These are phyloP conservation scores for Papilio aristodemus DNA, from an alignment of 1,140 invertebrate species.

Conservation along the genomic window DNA sequence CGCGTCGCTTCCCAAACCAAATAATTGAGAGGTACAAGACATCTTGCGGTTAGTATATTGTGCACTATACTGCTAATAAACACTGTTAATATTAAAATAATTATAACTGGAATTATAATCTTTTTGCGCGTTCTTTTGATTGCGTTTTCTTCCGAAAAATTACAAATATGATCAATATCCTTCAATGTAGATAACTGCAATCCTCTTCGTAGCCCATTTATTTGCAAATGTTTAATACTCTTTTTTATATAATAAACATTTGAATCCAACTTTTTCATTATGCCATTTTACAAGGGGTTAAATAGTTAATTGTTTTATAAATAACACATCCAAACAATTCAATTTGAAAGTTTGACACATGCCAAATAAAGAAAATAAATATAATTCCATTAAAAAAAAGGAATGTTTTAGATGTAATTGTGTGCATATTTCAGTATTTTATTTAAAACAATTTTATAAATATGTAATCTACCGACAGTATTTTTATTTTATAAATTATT, in stretches of 20 bases:
- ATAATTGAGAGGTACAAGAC: conserved; percentile 90
- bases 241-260: conserved; percentile 46
- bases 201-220: conserved; percentile 54
- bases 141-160: conserved; percentile 44
- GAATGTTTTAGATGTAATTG: no score
- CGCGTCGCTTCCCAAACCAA: conserved; percentile 92
- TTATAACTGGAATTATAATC: conserved; percentile 43
- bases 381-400: background rate
- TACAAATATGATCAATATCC: conserved; percentile 55
- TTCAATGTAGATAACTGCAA: conserved; percentile 46
- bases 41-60: conserved; percentile 81
- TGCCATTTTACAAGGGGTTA: conserved; percentile 32
- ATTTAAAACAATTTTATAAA: background rate
- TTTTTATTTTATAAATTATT: no score
- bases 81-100: conserved; percentile 50
- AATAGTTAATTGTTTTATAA: conserved; percentile 6
- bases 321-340: conserved; percentile 5
- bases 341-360: conserved; percentile 19
- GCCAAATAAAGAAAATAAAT: no score
- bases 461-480: no score
- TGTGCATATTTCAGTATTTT: background rate
- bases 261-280: conserved; percentile 51
- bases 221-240: conserved; percentile 52
- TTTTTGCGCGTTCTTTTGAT: conserved; percentile 40
- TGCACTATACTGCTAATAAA: conserved; percentile 49